phyloP scores from a whole-genome alignment of 2,888 invertebrate species.

The Cordylochernes scorpioides region DNA sequence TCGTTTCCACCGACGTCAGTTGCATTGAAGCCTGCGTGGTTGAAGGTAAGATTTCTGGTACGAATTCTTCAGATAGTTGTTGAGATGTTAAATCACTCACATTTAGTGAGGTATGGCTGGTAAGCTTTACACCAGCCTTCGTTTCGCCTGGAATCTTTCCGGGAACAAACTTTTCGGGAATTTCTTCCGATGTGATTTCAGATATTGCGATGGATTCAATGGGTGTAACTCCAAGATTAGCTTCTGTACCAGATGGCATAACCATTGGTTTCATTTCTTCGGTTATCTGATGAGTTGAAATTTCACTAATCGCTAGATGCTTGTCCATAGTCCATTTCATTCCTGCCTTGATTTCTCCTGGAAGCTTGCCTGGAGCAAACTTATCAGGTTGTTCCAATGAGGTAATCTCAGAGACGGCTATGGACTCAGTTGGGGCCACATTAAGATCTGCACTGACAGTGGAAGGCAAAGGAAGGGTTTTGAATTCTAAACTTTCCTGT shows the following conservation, averaged over 20 bases:
- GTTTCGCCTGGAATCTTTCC: slow-evolving; percentile 7
- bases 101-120: slow-evolving; percentile 8
- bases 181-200: slow-evolving; percentile 9
- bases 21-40: slow-evolving; percentile 8
- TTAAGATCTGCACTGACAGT: slow-evolving; percentile 5
- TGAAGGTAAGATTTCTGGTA: slow-evolving; percentile 7
- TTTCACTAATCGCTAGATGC: slow-evolving; percentile 6
- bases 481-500: slow-evolving; percentile 5
- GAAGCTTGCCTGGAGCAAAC: slow-evolving; percentile 8
- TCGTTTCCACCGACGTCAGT: slow-evolving; percentile 6
- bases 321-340: slow-evolving; percentile 21
- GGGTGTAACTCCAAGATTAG: slow-evolving; percentile 3
- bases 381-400: slow-evolving; percentile 9
- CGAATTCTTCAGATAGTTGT: slow-evolving; percentile 9
- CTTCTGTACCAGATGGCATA: slow-evolving; percentile 3
- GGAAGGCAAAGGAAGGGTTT: slow-evolving; percentile 2
- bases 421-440: slow-evolving; percentile 7
- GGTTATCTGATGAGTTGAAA: slow-evolving; percentile 4
- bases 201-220: slow-evolving; percentile 5
- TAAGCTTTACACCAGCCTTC: slow-evolving; percentile 6
- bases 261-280: slow-evolving; percentile 4
- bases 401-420: slow-evolving; percentile 11
- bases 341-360: slow-evolving; percentile 21
- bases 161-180: slow-evolving; percentile 4
- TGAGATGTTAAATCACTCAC: slow-evolving; percentile 7